Percentiles rank a stretch among this genome's conserved stretches.
Evolutionary conservation across 2,113 vertebrate genomes (phyloP).

Genomic region (Crotalus horridus): DNA sequence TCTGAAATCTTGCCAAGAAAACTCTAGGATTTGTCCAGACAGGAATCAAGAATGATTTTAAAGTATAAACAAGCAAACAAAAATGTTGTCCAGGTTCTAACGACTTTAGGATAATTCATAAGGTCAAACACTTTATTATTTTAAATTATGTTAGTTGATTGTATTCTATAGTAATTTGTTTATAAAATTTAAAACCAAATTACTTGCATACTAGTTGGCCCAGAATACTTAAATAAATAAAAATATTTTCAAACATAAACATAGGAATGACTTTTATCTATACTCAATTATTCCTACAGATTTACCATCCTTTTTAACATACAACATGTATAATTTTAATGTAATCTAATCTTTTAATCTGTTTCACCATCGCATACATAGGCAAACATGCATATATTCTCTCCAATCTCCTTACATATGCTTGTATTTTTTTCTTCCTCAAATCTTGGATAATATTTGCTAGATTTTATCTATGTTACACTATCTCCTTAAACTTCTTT

Average conservation of each 20-base stretch:
- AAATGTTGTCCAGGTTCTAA: not conserved
- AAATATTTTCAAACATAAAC: not conserved
- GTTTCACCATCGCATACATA: not conserved
- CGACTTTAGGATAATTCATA: not conserved
- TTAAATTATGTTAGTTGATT: not conserved
- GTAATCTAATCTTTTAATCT: not conserved
- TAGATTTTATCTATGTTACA: not conserved
- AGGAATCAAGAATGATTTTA: not conserved
- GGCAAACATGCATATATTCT: not conserved
- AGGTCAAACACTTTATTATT: not conserved
- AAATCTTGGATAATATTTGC: not conserved
- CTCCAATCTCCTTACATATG: not conserved
- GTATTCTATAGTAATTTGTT: not conserved
- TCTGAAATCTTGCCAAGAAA: not conserved
- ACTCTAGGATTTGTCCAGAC: not conserved
- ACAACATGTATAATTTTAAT: not conserved
- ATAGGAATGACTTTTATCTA: not conserved
- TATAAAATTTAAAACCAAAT: not conserved
- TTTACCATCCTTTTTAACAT: not conserved
- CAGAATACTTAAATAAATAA: not conserved
- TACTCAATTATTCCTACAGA: not conserved
- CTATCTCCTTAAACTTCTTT: not conserved
- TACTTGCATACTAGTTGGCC: not conserved
- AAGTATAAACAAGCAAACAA: not conserved
- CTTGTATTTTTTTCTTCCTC: not conserved